These are phyloP conservation scores for Tetrax tetrax DNA, from an alignment of 2,113 vertebrate species.

Conservation along the genomic window DNA sequence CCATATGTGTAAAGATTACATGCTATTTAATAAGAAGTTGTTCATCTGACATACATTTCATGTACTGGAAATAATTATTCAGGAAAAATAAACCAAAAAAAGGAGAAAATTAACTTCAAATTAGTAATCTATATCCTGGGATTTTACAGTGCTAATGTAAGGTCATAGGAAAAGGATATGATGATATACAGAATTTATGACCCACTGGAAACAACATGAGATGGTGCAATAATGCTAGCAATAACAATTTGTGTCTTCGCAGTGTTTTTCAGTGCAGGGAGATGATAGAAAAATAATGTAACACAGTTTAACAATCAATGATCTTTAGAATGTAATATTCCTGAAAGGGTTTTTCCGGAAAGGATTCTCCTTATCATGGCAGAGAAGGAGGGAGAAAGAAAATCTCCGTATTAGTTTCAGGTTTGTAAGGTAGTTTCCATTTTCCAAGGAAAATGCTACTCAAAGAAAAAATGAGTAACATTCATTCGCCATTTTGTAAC, in stretches of 20 bases:
- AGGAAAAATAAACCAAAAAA: constrained; percentile 22
- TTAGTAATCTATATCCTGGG: background rate
- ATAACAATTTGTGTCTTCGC: constrained; percentile 60
- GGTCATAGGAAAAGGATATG: constrained; percentile 13
- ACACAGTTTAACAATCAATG: constrained; percentile 41
- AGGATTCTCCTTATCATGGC: background rate
- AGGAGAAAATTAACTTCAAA: background rate
- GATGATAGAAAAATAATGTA: constrained; percentile 52
- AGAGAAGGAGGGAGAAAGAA: constrained; percentile 17
- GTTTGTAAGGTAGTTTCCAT: background rate
- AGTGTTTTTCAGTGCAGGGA: constrained; percentile 32
- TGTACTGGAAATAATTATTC: background rate
- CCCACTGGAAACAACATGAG: constrained; percentile 19
- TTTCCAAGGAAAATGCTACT: background rate
- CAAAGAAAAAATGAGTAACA: background rate
- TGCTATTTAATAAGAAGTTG: background rate
- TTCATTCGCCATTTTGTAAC: background rate
- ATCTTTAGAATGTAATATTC: constrained; percentile 42
- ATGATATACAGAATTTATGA: constrained; percentile 41
- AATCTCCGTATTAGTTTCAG: background rate
- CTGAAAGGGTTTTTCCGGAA: background rate
- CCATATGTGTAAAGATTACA: background rate
- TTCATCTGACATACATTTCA: constrained; percentile 14
- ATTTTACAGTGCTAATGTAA: background rate
- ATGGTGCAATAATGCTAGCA: constrained; percentile 26